Evolutionary conservation across 1,140 invertebrate genomes (phyloP).

Genomic region (Cyclina sinensis): DNA sequence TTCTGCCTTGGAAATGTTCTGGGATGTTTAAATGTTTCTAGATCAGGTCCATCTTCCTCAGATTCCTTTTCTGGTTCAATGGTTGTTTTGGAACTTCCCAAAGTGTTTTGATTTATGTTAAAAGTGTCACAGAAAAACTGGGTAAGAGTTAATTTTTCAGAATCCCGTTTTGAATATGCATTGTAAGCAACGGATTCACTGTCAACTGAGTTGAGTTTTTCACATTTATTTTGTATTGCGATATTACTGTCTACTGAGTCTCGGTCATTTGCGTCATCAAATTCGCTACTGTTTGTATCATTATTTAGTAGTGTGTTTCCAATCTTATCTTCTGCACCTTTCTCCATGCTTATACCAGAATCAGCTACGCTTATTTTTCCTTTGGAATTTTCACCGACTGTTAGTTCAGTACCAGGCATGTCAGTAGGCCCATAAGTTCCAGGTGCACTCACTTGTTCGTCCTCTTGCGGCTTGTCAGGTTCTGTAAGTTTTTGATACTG

Average conservation of each 20-base stretch:
- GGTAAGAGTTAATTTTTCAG: background rate
- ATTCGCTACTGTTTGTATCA: background rate
- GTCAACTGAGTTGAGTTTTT: background rate
- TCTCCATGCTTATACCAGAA: slow-evolving; percentile 48
- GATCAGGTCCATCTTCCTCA: background rate
- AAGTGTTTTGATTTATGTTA: background rate
- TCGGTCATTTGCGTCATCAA: background rate
- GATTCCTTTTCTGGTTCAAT: background rate
- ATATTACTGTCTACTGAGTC: background rate
- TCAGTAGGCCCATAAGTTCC: background rate
- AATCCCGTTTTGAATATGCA: background rate
- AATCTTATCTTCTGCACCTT: background rate
- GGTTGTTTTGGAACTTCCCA: background rate
- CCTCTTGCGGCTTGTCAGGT: background rate
- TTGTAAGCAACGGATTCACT: background rate
- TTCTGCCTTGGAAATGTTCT: background rate
- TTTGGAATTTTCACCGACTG: background rate
- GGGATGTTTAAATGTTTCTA: background rate
- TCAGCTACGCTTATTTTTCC: slow-evolving; percentile 50
- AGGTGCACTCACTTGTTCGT: background rate
- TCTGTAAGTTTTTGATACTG: background rate
- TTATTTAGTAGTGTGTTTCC: background rate
- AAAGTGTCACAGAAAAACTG: slow-evolving; percentile 12
- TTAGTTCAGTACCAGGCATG: background rate
- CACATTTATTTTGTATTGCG: background rate